Conservation (phyloP, 2,888 invertebrate species). For the Galeopsomyia nigrocyanea region DNA sequence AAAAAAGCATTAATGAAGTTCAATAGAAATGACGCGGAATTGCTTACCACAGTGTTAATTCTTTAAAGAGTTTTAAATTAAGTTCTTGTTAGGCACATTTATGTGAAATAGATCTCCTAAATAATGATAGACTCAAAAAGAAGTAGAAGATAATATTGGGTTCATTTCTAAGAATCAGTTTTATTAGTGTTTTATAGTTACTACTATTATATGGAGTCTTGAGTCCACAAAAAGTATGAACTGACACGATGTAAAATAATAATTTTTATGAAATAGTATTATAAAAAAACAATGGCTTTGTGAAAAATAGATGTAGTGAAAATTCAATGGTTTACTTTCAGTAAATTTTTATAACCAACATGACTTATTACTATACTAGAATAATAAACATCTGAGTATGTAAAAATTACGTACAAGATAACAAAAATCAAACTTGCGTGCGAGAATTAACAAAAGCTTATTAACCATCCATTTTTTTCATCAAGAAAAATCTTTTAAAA, state of each 20-base stretch:
- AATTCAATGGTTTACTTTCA: conserved; percentile 40
- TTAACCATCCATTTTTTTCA: conserved; percentile 34
- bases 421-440: conserved; percentile 23
- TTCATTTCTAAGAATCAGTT: conserved; percentile 29
- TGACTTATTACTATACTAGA: conserved; percentile 23
- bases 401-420: conserved; percentile 16
- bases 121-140: conserved; percentile 29
- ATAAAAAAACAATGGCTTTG: conserved; percentile 39
- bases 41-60: conserved; percentile 39
- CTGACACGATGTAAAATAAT: conserved; percentile 37
- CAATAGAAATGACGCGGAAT: conserved; percentile 30
- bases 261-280: conserved; percentile 40
- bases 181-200: conserved; percentile 38
- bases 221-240: conserved; percentile 28
- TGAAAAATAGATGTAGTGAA: conserved; percentile 43
- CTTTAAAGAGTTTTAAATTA: conserved; percentile 32
- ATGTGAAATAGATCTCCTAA: conserved; percentile 24
- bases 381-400: conserved; percentile 31
- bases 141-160: conserved; percentile 22
- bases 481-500: conserved; percentile 21
- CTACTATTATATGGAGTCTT: conserved; percentile 40
- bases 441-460: conserved; percentile 33
- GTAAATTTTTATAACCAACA: conserved; percentile 41
- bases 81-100: conserved; percentile 35
- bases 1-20: conserved; percentile 12